Evolutionary conservation across 2,113 vertebrate genomes (phyloP).

Genomic region (Actenoides lindsayi): DNA sequence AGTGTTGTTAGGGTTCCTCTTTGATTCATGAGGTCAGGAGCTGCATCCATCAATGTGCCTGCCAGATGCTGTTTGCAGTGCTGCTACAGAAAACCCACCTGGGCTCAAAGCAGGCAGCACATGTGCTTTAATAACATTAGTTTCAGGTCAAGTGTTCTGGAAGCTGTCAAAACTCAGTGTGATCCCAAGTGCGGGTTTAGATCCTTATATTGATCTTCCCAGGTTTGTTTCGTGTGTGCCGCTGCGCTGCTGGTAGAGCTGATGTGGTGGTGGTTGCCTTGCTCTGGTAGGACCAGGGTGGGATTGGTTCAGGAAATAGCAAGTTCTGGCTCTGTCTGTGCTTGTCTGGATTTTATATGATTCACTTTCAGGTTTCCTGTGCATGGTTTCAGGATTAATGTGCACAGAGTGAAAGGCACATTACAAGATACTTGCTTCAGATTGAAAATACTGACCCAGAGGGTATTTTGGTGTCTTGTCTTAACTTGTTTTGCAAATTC

Average conservation of each 20-base stretch:
- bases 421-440: neutral
- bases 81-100: neutral
- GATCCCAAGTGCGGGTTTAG: neutral
- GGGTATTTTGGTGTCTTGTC: neutral
- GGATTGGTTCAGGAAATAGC: neutral
- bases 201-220: neutral
- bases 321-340: neutral
- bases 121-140: neutral
- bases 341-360: neutral
- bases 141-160: neutral
- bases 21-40: neutral
- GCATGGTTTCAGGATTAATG: neutral
- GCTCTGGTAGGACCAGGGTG: neutral
- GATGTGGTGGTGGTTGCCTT: neutral
- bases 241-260: neutral
- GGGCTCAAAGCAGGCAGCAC: neutral
- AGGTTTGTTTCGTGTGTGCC: neutral
- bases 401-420: neutral
- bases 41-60: neutral
- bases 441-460: neutral
- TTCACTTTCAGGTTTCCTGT: neutral
- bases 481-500: neutral
- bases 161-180: neutral
- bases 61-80: neutral
- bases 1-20: neutral